Evolutionary conservation across 2,797 vertebrate species (phyloP).

Genomic region (Phoebastria nigripes): DNA sequence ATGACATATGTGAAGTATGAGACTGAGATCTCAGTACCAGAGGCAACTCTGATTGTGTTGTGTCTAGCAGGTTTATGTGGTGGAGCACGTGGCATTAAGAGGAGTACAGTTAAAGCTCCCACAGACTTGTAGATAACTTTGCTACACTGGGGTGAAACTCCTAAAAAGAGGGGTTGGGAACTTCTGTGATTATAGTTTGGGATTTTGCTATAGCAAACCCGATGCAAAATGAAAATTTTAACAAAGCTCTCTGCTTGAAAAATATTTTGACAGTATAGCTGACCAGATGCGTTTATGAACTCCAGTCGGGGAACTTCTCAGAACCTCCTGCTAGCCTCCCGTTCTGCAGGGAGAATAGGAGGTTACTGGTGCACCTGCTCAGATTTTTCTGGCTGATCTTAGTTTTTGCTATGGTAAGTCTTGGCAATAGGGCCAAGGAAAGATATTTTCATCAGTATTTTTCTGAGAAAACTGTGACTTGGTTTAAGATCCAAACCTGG

Average conservation of each 20-base stretch:
- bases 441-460: not conserved
- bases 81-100: not conserved
- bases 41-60: not conserved
- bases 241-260: not conserved
- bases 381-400: not conserved
- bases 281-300: not conserved
- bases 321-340: not conserved
- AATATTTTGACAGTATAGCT: not conserved
- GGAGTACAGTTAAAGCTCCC: not conserved
- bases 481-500: not conserved
- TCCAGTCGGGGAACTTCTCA: not conserved
- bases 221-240: not conserved
- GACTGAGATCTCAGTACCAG: not conserved
- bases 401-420: not conserved
- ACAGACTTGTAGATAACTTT: not conserved
- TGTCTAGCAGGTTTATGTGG: not conserved
- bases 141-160: not conserved
- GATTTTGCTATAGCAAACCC: not conserved
- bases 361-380: not conserved
- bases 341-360: not conserved
- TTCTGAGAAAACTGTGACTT: not conserved
- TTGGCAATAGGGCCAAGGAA: not conserved
- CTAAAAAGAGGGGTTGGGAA: not conserved
- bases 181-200: not conserved
- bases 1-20: not conserved